Evolutionary conservation across 2,113 vertebrate species (phyloP), one percentile per base, ranked within the genome.

Genomic region (Chunga burmeisteri): DNA sequence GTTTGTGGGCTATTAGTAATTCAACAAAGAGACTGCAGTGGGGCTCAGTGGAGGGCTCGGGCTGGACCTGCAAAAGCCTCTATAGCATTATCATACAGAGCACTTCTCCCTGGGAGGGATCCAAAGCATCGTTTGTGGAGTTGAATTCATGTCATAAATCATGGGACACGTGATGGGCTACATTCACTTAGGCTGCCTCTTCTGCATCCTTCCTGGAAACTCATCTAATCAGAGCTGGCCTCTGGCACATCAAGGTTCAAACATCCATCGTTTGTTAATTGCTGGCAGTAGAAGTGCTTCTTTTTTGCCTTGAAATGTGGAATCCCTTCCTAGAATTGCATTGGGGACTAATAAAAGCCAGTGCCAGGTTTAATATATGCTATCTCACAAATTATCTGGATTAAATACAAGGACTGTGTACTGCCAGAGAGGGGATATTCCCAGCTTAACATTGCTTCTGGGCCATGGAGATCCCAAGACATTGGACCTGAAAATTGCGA

Each of bases 1-100:
- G 93, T 95, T 94, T 95, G 94, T 91, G 93, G 95, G 78, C 94
- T 96, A 82, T 95, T 91, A 91, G 91, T 94, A 96, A 94, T 89
- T 75, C 89, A 85, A 80, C 84, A 91, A 77, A 88, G 89, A 68
- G 70, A 42, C 62, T 70, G 91, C 84, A 91, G 55, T 81, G 81
- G 81, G 91, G 73, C 94, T 95, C 81, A 25, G 84, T 81, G 70
- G 32, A 95, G 58, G 70, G 70, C 74, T 87, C 18, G 0, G 55
- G 46, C 58, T 94, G 87, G 94, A 93, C 81, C 73, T 94, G 93
- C 84, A 87, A 66, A 88, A 71, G 63, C 84, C 59, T 91, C 74
- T 79, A 0, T 55, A 79, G 58, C 32, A 40, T 93, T 89, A 68
- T 92, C 65, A 72, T 86, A 65, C 65, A n/a, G 84, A 95, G 53